These are phyloP conservation scores for Chaetura pelagica DNA, from an alignment of 2,113 vertebrate genomes.

Conservation along the genomic window DNA sequence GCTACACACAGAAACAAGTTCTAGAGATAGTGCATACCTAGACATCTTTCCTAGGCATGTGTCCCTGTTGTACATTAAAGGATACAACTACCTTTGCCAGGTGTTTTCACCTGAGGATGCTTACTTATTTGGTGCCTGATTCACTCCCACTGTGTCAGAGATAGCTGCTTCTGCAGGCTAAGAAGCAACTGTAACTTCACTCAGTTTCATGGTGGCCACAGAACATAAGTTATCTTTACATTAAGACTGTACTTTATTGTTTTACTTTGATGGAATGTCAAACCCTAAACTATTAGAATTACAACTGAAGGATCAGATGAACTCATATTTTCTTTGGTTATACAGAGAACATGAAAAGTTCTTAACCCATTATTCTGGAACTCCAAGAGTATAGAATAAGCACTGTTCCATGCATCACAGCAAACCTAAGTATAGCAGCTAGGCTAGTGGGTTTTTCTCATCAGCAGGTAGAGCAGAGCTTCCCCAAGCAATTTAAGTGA, in stretches of 20 bases:
- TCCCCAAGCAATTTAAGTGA: not conserved
- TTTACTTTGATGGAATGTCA: not conserved
- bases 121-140: not conserved
- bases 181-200: not conserved
- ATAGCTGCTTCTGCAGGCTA: not conserved
- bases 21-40: conserved; percentile 1
- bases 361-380: not conserved
- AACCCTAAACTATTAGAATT: not conserved
- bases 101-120: not conserved
- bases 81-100: not conserved
- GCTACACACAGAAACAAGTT: conserved; percentile 8
- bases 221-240: not conserved
- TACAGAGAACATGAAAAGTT: not conserved
- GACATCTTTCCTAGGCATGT: not conserved
- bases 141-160: not conserved
- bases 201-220: not conserved
- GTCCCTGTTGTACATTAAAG: not conserved
- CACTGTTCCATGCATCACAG: not conserved
- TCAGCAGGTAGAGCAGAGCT: not conserved
- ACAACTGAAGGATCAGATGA: not conserved
- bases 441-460: not conserved
- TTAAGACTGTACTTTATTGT: not conserved
- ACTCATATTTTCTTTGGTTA: not conserved
- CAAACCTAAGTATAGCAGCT: not conserved
- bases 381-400: not conserved